Conservation (phyloP, 23 tunicate species). For the Styela clava region DNA sequence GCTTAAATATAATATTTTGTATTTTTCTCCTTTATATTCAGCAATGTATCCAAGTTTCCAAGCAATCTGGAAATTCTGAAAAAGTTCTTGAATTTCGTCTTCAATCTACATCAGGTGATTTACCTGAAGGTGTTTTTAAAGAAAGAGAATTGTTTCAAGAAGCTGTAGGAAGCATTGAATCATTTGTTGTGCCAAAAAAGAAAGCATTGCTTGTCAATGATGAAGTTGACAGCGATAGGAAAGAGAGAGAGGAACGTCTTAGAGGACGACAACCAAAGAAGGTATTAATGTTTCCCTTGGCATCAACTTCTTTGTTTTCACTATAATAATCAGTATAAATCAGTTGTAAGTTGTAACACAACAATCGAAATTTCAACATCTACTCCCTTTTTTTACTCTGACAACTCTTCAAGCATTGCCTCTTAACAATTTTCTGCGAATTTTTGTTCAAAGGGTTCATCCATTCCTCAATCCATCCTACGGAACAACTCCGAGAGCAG, state of each 20-base stretch:
- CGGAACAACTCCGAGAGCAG: neutral
- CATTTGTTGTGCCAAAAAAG: slow-evolving; percentile 3
- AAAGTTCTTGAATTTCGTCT: slow-evolving; percentile 8
- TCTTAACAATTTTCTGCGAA: no score
- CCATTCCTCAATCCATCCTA: neutral
- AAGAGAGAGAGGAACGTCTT: neutral
- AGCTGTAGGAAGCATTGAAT: neutral
- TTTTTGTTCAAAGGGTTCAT: no score
- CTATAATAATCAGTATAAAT: no score
- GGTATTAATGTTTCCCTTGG: no score
- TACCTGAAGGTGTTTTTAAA: neutral
- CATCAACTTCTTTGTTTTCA: no score
- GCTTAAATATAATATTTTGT: no score
- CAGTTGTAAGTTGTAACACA: no score
- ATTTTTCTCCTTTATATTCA: neutral
- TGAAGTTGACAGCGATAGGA: neutral
- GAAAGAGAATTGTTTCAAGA: slow-evolving; percentile 8
- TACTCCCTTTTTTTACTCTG: no score
- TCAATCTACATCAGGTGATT: neutral
- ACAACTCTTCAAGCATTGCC: no score
- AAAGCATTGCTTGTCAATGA: neutral
- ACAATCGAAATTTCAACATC: no score
- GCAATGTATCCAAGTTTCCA: neutral
- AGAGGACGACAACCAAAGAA: neutral
- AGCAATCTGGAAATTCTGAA: neutral